Evolutionary conservation across 2,113 vertebrate species (phyloP), one percentile per base, ranked within the genome.

Genomic region (Callipepla californica): DNA sequence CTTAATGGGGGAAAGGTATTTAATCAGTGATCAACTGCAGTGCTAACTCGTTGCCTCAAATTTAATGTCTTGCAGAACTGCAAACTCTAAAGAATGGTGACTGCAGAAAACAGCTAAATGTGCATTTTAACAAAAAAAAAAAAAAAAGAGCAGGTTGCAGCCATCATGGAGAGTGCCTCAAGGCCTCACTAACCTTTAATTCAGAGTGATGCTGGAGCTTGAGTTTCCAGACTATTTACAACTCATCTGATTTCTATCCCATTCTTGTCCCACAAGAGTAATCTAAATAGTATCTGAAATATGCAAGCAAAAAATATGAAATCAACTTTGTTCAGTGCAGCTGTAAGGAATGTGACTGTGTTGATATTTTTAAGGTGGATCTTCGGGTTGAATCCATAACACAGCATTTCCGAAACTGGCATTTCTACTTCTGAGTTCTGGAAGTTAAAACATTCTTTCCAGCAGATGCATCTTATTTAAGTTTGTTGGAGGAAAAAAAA

Each of bases 271-370:
- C 89, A 68, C 44, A 55, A 78, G 66, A 74, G 45, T 87, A 80
- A 92, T 68, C 76, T 88, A 94, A 97, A 72, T 76, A 94, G 50
- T 90, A 83, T 73, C 79, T 91, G 82, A 90, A 76, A 96, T 36
- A 82, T 26, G 85, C n/a, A 93, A 72, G 34, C 17, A 85, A 92
- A 93, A 36, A 36, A 36, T 36, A 36, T 36, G 7, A 28, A 97
- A 68, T 40, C 11, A 12, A 40, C 40, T 40, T 40, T 40, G 40
- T 94, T 88, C 76, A 83, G 30, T 34, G 66, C 45, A 86, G 13
- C 50, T 79, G 90, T 74, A 61, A 13, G 83, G 94, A 80, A 92
- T 1, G 0, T 85, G 82, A 90, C 80, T 51, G 53, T 32, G 19
- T 80, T 92, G 17, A 45, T 90, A 20, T 45, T 85, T 3, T 6